These are phyloP conservation scores for Drosophila novamexicana DNA, from an alignment of 1,140 invertebrate genomes.

Conservation along the genomic window DNA sequence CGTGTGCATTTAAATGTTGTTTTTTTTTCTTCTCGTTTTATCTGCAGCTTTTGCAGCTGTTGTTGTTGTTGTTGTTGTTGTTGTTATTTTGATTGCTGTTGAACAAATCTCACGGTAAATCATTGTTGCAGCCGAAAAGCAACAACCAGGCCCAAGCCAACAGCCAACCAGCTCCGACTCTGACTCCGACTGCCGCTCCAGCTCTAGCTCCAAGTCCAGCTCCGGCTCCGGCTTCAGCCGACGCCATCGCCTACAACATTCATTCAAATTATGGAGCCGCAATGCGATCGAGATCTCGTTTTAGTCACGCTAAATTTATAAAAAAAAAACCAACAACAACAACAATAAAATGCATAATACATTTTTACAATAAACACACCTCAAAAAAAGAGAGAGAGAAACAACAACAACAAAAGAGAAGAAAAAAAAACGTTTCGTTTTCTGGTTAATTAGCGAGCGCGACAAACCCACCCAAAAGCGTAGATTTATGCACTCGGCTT, in stretches of 20 bases:
- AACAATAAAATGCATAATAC: constrained; percentile 37
- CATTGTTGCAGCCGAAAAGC: constrained; percentile 56
- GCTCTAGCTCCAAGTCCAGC: constrained; percentile 1
- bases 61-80: constrained; percentile 48
- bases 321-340: constrained; percentile 38
- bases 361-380: constrained; percentile 64
- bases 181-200: constrained; percentile 16
- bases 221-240: constrained; percentile 11
- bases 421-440: constrained; percentile 44
- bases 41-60: constrained; percentile 36
- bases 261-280: constrained; percentile 80
- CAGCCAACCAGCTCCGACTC: constrained; percentile 5
- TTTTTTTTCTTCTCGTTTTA: constrained; percentile 23
- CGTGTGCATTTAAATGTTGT: constrained; percentile 42
- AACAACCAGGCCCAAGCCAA: background rate
- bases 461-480: constrained; percentile 75
- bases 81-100: constrained; percentile 26
- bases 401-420: constrained; percentile 17
- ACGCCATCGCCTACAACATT: constrained; percentile 77
- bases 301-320: constrained; percentile 82
- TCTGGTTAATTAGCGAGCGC: constrained; percentile 75
- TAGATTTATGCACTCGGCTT: constrained; percentile 67
- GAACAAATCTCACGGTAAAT: constrained; percentile 72
- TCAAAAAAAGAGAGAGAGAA: constrained; percentile 48
- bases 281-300: constrained; percentile 79